A percentile compares a stretch with the other conserved stretches of the same genome.
phyloP scores from a whole-genome alignment of 2,888 invertebrate species.

The Pyrocoelia pectoralis region DNA sequence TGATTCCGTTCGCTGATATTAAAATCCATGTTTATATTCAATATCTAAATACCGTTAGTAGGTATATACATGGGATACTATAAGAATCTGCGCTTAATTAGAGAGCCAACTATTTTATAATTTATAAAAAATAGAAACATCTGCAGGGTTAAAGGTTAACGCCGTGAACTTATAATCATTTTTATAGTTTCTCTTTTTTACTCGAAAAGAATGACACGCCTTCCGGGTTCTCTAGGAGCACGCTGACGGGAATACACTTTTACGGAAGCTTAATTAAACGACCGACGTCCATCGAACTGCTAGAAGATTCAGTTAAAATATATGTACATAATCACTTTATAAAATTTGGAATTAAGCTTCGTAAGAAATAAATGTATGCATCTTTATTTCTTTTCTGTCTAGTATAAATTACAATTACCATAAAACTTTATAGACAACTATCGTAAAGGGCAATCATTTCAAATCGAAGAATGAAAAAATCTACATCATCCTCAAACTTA shows the following conservation, averaged over 20 bases:
- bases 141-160: conserved; percentile 45
- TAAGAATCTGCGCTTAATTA: conserved; percentile 44
- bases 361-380: too few relatives aligned
- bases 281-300: not conserved
- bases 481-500: too few relatives aligned
- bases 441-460: too few relatives aligned
- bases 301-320: too few relatives aligned
- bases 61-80: conserved; percentile 46
- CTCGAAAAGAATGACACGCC: conserved; percentile 42
- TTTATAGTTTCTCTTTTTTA: conserved; percentile 38
- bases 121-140: conserved; percentile 39
- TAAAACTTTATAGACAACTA: too few relatives aligned
- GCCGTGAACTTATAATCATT: conserved; percentile 43
- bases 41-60: conserved; percentile 53
- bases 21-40: conserved; percentile 54
- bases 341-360: too few relatives aligned
- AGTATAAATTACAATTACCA: too few relatives aligned
- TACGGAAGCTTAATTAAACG: conserved; percentile 9
- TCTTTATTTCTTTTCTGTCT: too few relatives aligned
- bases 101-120: conserved; percentile 42
- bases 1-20: conserved; percentile 29
- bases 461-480: too few relatives aligned
- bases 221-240: conserved; percentile 41
- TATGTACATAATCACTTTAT: too few relatives aligned
- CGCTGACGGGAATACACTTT: conserved; percentile 11